A percentile compares a stretch with the other conserved stretches of the same genome.
phyloP scores from a whole-genome alignment of 2,797 vertebrate genomes.

The Synaphobranchus kaupii region DNA sequence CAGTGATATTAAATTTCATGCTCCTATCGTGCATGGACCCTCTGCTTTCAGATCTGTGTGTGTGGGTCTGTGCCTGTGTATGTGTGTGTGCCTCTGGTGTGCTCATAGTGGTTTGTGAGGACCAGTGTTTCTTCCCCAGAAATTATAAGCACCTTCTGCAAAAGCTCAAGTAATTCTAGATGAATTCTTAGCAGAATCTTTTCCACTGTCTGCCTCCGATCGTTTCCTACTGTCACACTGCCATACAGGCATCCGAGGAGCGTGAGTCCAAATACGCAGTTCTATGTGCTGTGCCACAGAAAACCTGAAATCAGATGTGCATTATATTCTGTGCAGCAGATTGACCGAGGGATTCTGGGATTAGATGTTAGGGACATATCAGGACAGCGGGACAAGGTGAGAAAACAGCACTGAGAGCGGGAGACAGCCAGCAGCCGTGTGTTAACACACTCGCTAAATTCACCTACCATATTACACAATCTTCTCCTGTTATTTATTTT shows the following conservation, averaged over 20 bases:
- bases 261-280: not conserved
- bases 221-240: not conserved
- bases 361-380: not conserved
- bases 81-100: constrained; percentile 23
- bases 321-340: not conserved
- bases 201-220: constrained; percentile 55
- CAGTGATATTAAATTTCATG: constrained; percentile 6
- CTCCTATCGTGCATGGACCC: constrained; percentile 56
- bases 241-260: not conserved
- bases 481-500: not conserved
- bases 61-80: constrained; percentile 47
- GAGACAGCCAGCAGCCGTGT: not conserved
- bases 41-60: constrained; percentile 53
- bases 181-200: constrained; percentile 45
- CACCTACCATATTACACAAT: not conserved
- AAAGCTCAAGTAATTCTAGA: not conserved
- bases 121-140: not conserved
- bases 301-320: not conserved
- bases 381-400: not conserved
- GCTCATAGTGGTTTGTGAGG: constrained; percentile 29
- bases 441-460: not conserved
- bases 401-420: no score
- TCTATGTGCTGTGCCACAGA: not conserved
- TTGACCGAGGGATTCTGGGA: not conserved
- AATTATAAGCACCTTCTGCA: not conserved